These are phyloP conservation scores for Gavia stellata DNA, from an alignment of 2,113 vertebrate genomes.

Conservation along the genomic window DNA sequence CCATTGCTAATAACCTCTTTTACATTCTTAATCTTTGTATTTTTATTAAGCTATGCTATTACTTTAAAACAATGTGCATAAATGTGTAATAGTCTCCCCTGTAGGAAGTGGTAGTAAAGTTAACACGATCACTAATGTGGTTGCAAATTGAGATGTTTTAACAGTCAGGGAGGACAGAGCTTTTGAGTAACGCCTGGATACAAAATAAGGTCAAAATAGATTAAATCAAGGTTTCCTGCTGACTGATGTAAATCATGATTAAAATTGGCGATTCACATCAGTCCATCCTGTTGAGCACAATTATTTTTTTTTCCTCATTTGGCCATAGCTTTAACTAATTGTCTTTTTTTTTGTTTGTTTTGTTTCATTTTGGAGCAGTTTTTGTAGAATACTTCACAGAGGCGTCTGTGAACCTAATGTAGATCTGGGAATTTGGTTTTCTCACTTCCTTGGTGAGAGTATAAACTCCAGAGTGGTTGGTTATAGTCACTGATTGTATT, in stretches of 20 bases:
- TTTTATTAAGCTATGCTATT: neutral
- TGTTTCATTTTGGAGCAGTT: neutral
- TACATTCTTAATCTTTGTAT: neutral
- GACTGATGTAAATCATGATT: neutral
- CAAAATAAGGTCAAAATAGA: neutral
- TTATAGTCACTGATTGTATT: neutral
- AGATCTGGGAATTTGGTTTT: neutral
- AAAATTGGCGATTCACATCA: neutral
- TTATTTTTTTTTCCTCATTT: neutral
- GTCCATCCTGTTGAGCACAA: neutral
- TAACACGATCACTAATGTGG: neutral
- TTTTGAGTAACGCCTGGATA: neutral
- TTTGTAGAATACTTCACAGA: neutral
- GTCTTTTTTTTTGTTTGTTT: neutral
- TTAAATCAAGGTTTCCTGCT: neutral
- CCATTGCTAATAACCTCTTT: neutral
- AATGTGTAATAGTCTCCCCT: neutral
- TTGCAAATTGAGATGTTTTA: neutral
- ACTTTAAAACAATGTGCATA: neutral
- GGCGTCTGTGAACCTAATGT: rapidly evolving
- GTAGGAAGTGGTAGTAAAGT: neutral
- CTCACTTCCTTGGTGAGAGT: neutral
- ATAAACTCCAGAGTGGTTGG: neutral
- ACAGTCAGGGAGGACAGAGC: neutral
- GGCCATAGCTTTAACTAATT: neutral